Conservation (phyloP, 2,888 invertebrate species). For the Drosophila monieri region DNA sequence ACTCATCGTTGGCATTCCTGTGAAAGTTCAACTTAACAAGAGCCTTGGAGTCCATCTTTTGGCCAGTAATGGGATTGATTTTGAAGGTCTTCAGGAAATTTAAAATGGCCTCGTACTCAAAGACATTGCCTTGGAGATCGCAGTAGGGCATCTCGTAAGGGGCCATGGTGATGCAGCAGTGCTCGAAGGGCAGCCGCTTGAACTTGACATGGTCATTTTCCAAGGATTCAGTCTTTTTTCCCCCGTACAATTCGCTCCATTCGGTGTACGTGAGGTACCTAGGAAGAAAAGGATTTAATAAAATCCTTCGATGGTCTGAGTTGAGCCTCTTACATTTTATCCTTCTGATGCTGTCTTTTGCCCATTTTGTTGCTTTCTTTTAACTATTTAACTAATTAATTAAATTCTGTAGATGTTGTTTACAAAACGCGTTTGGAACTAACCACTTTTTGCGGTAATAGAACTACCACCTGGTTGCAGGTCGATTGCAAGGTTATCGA, state of each 20-base stretch:
- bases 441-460: neutral
- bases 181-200: conserved; percentile 95
- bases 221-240: conserved; percentile 89
- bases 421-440: neutral
- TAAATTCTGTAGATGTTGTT: neutral
- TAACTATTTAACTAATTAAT: conserved; percentile 12
- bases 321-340: conserved; percentile 90
- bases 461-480: neutral
- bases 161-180: conserved; percentile 95
- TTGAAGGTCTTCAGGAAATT: conserved; percentile 96
- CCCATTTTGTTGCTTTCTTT: conserved; percentile 88
- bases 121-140: conserved; percentile 95
- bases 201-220: conserved; percentile 92
- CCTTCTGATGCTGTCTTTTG: conserved; percentile 96
- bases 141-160: conserved; percentile 97
- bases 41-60: conserved; percentile 92
- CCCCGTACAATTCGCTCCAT: conserved; percentile 93
- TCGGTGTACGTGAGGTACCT: conserved; percentile 83
- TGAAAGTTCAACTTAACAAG: conserved; percentile 94
- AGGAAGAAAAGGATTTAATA: rapidly evolving
- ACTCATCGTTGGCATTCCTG: conserved; percentile 90
- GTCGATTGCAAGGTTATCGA: neutral
- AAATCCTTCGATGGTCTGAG: too few relatives aligned
- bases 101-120: conserved; percentile 94
- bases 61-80: conserved; percentile 96